Evolutionary conservation across 1,140 invertebrate species (phyloP).

Genomic region (Holotrichia oblita): DNA sequence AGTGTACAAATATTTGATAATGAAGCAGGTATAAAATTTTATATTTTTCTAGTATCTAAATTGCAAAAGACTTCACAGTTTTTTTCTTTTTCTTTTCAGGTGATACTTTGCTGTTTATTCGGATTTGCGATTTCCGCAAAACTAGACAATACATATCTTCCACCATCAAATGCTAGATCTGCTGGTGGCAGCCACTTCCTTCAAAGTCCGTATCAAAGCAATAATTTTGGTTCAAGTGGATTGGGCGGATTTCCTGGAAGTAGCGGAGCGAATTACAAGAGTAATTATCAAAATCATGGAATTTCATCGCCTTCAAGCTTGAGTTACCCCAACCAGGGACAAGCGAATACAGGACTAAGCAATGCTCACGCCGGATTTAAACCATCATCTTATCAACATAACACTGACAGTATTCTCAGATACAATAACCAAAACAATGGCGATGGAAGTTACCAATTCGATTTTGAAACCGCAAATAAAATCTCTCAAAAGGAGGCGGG

Average conservation of each 20-base stretch:
- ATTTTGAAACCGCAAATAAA: conserved; percentile 65
- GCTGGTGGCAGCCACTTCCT: conserved; percentile 28
- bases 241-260: neutral
- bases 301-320: conserved; percentile 19
- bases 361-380: neutral
- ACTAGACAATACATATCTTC: conserved; percentile 54
- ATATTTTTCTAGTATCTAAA: neutral
- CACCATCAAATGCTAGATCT: conserved; percentile 43
- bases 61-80: neutral
- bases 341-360: neutral
- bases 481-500: conserved; percentile 61
- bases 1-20: neutral
- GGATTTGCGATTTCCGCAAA: conserved; percentile 43
- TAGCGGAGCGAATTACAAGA: neutral
- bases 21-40: neutral
- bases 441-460: conserved; percentile 65
- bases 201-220: conserved; percentile 28
- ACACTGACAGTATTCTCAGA: conserved; percentile 46
- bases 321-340: neutral
- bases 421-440: conserved; percentile 65
- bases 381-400: neutral
- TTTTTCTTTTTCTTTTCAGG: conserved; percentile 5
- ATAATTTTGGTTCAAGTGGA: neutral
- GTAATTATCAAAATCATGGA: neutral
- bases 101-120: conserved; percentile 41